A percentile compares a stretch with the other conserved stretches of the same genome.
phyloP scores from a whole-genome alignment of 2,888 invertebrate species.

The Drosophila austrosaltans region DNA sequence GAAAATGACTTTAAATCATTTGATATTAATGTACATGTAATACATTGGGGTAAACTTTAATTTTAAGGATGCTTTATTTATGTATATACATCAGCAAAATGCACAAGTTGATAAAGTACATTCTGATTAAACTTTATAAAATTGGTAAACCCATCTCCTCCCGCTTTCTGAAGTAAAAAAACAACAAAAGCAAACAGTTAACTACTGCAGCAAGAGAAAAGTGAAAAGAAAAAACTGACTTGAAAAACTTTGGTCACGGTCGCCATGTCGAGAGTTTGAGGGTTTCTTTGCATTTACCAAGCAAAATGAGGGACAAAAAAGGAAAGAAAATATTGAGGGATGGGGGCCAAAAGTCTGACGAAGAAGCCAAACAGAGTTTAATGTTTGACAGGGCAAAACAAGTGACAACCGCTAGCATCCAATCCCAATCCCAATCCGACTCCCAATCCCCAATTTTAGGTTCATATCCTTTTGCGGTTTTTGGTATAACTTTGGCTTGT shows the following conservation, averaged over 20 bases:
- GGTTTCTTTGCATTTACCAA: conserved; percentile 56
- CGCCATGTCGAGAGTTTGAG: conserved; percentile 53
- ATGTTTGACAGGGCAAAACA: conserved; percentile 74
- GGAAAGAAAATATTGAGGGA: background rate
- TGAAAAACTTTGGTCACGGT: conserved; percentile 63
- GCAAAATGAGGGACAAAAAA: conserved; percentile 12
- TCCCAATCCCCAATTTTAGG: background rate
- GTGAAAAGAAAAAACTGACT: conserved; percentile 52
- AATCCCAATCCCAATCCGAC: background rate
- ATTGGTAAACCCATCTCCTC: conserved; percentile 5
- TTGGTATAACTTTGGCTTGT: conserved; percentile 62
- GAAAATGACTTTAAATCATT: too few relatives aligned
- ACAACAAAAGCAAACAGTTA: conserved; percentile 22
- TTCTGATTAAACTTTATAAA: conserved; percentile 39
- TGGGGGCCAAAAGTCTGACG: conserved; percentile 48
- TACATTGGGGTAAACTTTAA: too few relatives aligned
- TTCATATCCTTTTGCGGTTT: conserved; percentile 51
- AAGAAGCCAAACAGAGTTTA: conserved; percentile 65
- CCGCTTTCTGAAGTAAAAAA: conserved; percentile 21
- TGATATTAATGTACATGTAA: too few relatives aligned
- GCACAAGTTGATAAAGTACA: conserved; percentile 1
- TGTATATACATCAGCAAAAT: background rate
- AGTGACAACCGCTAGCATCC: conserved; percentile 26
- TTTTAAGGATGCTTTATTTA: too few relatives aligned
- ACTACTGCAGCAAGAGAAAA: conserved; percentile 22